Percentiles rank a stretch among this genome's conserved stretches.
phyloP scores from a whole-genome alignment of 2,113 vertebrate genomes.

The Perca fluviatilis region DNA sequence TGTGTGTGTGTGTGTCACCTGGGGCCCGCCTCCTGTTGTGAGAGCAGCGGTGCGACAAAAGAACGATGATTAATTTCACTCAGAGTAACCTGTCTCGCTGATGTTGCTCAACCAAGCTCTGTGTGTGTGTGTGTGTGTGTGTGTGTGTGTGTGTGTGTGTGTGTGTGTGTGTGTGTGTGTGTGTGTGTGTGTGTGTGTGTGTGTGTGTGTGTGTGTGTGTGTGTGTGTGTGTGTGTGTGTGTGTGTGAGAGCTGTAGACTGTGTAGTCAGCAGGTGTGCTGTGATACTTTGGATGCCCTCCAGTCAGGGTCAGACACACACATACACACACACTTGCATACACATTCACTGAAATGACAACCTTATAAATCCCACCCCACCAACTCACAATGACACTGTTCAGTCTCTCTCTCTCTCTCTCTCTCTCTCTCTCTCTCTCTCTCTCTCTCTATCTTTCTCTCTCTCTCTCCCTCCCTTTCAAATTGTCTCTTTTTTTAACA shows the following conservation, averaged over 20 bases:
- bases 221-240: conserved; percentile 14
- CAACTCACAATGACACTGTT: conserved; percentile 2
- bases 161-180: conserved; percentile 13
- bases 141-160: conserved; percentile 28
- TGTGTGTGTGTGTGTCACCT: conserved; percentile 57
- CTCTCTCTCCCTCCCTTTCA: not conserved
- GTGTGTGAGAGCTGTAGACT: conserved; percentile 61
- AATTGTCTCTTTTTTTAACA: not conserved
- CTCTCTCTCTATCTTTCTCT: not conserved
- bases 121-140: conserved; percentile 16
- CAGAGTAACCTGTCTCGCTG: conserved; percentile 75
- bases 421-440: not conserved
- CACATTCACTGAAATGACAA: conserved; percentile 39
- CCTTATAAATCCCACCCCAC: conserved; percentile 28
- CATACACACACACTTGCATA: conserved; percentile 21
- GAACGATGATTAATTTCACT: conserved; percentile 86
- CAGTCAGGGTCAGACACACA: conserved; percentile 76
- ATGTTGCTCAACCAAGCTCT: conserved; percentile 45
- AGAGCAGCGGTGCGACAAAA: conserved; percentile 78
- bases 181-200: conserved; percentile 24
- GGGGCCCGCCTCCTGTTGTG: conserved; percentile 74
- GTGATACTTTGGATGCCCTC: conserved; percentile 81
- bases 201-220: too few species aligned
- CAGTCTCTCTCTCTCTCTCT: not conserved
- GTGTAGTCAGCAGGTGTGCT: conserved; percentile 84